Conservation (phyloP, 2,113 vertebrate species). For the Mustela lutreola region DNA sequence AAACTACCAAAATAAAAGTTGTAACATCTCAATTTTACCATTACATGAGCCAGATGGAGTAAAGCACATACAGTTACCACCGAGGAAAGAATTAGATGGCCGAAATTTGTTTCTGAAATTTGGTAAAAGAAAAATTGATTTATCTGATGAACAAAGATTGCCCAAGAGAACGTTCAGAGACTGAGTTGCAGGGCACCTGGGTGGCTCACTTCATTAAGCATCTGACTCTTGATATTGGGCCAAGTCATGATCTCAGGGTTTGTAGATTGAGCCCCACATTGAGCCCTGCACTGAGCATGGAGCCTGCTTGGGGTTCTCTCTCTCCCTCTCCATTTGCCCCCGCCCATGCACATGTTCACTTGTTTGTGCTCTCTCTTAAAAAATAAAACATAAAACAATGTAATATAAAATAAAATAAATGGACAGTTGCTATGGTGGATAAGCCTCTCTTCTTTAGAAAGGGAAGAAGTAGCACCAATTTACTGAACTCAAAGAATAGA, state of each 20-base stretch:
- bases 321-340: neutral
- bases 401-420: neutral
- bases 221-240: neutral
- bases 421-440: neutral
- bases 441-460: neutral
- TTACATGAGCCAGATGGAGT: neutral
- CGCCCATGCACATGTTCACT: neutral
- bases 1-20: neutral
- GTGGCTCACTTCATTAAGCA: neutral
- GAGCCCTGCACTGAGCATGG: too few species aligned
- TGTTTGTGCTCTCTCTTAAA: neutral
- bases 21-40: neutral
- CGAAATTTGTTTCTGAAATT: neutral
- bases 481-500: neutral
- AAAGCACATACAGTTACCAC: neutral
- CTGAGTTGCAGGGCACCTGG: neutral
- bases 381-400: neutral
- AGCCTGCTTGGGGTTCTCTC: neutral
- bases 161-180: neutral
- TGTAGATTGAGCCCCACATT: neutral
- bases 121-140: neutral
- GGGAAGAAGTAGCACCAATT: neutral
- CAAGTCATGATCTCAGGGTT: neutral
- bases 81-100: neutral
- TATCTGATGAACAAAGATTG: neutral